Conservation (phyloP, 2,888 invertebrate species). For the Dione juno region DNA sequence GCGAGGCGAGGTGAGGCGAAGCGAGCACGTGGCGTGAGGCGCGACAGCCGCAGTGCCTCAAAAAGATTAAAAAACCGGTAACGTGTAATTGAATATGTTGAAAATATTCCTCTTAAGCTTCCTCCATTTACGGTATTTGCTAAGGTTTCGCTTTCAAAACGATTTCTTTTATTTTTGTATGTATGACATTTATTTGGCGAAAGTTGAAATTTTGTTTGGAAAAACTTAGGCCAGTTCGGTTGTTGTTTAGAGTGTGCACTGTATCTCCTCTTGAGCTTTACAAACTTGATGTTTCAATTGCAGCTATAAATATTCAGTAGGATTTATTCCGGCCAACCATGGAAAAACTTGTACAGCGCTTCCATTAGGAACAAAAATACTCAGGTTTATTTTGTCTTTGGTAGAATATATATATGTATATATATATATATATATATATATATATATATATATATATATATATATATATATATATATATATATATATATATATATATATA, state of each 20-base stretch:
- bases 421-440: too few relatives aligned
- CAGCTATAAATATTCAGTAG: conserved; percentile 11
- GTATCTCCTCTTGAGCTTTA: not conserved
- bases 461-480: too few relatives aligned
- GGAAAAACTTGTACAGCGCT: not conserved
- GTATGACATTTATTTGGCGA: not conserved
- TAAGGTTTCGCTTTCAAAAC: not conserved
- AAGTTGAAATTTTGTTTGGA: not conserved
- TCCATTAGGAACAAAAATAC: not conserved
- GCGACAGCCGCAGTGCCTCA: not conserved
- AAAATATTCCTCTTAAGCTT: not conserved
- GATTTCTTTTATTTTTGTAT: not conserved
- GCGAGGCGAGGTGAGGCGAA: too few relatives aligned
- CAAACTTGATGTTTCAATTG: not conserved
- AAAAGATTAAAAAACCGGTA: conserved; percentile 11
- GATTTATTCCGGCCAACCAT: not conserved
- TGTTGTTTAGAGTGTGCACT: not conserved
- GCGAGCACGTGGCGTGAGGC: not conserved
- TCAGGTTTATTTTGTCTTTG: not conserved
- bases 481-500: too few relatives aligned
- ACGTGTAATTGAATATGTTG: conserved; percentile 18
- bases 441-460: too few relatives aligned
- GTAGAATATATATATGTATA: not conserved
- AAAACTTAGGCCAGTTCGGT: not conserved
- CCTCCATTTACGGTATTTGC: conserved; percentile 4